These are phyloP conservation scores for Chrysopa pallens DNA, from an alignment of 1,140 invertebrate species.

Conservation along the genomic window DNA sequence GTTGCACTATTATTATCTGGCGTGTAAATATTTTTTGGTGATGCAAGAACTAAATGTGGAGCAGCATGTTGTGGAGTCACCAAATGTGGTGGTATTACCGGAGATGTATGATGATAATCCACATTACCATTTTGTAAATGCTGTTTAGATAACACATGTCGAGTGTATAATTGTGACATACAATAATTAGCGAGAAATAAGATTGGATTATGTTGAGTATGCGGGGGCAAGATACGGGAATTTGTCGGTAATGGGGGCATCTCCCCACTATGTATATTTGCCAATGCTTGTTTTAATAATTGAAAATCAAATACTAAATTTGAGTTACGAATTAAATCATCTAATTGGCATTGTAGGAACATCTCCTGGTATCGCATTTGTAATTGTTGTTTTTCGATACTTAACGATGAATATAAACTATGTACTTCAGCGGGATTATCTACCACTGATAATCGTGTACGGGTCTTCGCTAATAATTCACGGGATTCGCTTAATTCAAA, in stretches of 20 bases:
- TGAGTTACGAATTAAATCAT: conserved; percentile 47
- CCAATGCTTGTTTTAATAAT: conserved; percentile 40
- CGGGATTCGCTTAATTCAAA: conserved; percentile 43
- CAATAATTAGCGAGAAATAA: conserved; percentile 55
- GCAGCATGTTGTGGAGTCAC: conserved; percentile 16
- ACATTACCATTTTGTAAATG: conserved; percentile 33
- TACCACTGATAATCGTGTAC: conserved; percentile 32
- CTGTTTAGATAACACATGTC: conserved; percentile 40
- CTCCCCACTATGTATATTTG: conserved; percentile 36
- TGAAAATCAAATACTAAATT: conserved; percentile 43
- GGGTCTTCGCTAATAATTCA: conserved; percentile 38
- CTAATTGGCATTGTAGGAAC: conserved; percentile 48
- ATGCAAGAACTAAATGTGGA: conserved; percentile 20
- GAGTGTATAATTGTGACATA: conserved; percentile 50
- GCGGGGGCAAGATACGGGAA: conserved; percentile 23
- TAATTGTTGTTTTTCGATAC: conserved; percentile 40
- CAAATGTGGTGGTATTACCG: conserved; percentile 5
- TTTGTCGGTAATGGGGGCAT: conserved; percentile 20
- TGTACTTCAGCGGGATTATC: conserved; percentile 35
- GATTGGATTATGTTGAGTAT: conserved; percentile 37
- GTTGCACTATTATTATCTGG: conserved; percentile 8
- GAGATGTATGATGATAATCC: conserved; percentile 25
- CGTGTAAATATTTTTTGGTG: conserved; percentile 17
- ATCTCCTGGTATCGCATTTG: conserved; percentile 50
- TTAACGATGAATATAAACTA: conserved; percentile 31